phyloP scores from a whole-genome alignment of 2,888 invertebrate species.

The Falcaria lacertinaria region DNA sequence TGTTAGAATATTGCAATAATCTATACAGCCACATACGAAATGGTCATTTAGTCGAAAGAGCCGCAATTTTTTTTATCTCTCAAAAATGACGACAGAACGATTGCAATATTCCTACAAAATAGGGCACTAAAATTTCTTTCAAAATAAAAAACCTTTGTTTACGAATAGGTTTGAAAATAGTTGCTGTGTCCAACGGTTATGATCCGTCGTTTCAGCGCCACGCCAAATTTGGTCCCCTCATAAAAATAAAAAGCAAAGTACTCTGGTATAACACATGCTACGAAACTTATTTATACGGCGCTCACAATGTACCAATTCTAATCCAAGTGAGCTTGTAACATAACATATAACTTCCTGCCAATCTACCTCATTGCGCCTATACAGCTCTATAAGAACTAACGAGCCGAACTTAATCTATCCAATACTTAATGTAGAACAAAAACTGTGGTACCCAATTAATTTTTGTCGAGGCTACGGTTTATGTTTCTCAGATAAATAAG shows the following conservation, averaged over 20 bases:
- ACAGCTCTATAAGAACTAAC: not conserved
- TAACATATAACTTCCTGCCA: not conserved
- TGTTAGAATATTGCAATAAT: no score
- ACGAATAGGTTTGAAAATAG: constrained; percentile 65
- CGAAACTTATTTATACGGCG: constrained; percentile 44
- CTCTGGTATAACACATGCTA: constrained; percentile 54
- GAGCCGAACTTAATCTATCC: constrained; percentile 40
- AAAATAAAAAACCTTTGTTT: constrained; percentile 29
- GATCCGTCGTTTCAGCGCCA: constrained; percentile 69
- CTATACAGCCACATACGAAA: no score
- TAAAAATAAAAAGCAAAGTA: constrained; percentile 68
- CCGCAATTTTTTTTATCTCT: no score
- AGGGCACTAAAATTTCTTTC: no score
- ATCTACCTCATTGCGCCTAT: constrained; percentile 14
- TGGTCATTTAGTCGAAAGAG: no score
- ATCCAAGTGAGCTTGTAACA: not conserved
- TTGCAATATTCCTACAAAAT: no score
- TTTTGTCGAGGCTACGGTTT: constrained; percentile 73
- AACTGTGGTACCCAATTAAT: constrained; percentile 73
- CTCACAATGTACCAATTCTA: not conserved
- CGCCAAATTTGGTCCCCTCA: constrained; percentile 68
- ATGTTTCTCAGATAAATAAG: constrained; percentile 77
- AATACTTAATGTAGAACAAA: constrained; percentile 63
- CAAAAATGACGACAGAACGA: no score
- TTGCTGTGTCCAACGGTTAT: constrained; percentile 72